Conservation (phyloP, 2,888 invertebrate genomes). For the Tuberolachnus salignus region DNA sequence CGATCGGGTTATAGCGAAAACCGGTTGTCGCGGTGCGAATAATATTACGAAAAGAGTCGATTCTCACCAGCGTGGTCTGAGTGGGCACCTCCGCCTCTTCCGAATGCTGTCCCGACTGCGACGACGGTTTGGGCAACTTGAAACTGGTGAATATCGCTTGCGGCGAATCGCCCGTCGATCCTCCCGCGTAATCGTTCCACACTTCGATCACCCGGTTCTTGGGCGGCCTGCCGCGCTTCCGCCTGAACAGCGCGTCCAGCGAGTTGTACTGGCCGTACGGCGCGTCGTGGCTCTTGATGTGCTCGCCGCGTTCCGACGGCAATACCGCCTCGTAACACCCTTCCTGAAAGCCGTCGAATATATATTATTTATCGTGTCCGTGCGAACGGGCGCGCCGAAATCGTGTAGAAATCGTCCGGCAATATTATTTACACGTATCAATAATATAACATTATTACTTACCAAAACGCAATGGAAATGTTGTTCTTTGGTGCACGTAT, state of each 20-base stretch:
- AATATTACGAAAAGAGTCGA: too few species aligned
- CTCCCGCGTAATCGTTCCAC: slow-evolving; percentile 61
- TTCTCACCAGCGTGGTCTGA: slow-evolving; percentile 46
- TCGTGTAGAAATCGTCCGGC: background rate
- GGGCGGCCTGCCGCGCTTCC: slow-evolving; percentile 93
- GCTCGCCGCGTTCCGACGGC: slow-evolving; percentile 60
- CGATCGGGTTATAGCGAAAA: too few species aligned
- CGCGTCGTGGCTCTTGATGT: slow-evolving; percentile 60
- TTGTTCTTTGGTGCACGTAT: slow-evolving; percentile 78
- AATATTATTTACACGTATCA: background rate
- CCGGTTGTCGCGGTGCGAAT: too few species aligned
- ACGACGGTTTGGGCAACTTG: slow-evolving; percentile 78
- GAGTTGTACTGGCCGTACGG: slow-evolving; percentile 73
- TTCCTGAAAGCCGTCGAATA: slow-evolving; percentile 58
- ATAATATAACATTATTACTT: slow-evolving; percentile 61
- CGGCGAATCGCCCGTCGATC: slow-evolving; percentile 69
- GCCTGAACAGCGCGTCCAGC: slow-evolving; percentile 88
- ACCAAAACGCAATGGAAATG: slow-evolving; percentile 92
- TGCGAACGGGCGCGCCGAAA: background rate
- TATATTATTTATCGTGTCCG: background rate
- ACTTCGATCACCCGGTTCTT: slow-evolving; percentile 90
- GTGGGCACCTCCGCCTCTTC: slow-evolving; percentile 55
- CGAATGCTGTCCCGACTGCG: slow-evolving; percentile 47
- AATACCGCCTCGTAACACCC: slow-evolving; percentile 60
- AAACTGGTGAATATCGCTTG: slow-evolving; percentile 93